phyloP scores from a whole-genome alignment of 2,797 vertebrate genomes.

The Triplophysa yarkandensis region DNA sequence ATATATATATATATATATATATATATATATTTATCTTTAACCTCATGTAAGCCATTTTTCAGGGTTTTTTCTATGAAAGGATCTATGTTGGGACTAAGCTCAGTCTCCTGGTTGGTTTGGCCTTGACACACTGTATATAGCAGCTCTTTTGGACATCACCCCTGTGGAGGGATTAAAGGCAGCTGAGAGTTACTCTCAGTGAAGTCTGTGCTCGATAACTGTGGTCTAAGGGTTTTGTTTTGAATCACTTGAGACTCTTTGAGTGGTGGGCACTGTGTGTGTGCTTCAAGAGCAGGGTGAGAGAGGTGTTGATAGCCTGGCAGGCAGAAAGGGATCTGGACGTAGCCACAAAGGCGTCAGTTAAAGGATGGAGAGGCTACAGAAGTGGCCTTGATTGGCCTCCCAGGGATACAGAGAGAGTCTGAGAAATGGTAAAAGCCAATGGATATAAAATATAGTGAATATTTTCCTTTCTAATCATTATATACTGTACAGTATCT shows the following conservation, averaged over 20 bases:
- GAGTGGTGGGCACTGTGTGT: constrained; percentile 31
- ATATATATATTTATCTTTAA: constrained; percentile 5
- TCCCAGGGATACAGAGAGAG: constrained; percentile 32
- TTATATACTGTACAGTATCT: background rate
- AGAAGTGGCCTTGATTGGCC: constrained; percentile 37
- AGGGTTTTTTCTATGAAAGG: constrained; percentile 2
- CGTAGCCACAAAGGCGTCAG: constrained; percentile 25
- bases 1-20: too few relatives aligned
- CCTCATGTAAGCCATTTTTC: constrained; percentile 8
- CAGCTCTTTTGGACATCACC: constrained; percentile 32
- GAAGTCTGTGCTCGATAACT: constrained; percentile 36
- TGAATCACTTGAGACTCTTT: constrained; percentile 46
- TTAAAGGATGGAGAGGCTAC: constrained; percentile 16
- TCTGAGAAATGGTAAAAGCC: constrained; percentile 16
- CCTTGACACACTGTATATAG: constrained; percentile 13
- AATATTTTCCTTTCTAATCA: background rate
- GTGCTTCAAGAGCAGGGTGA: constrained; percentile 21
- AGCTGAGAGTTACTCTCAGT: constrained; percentile 24
- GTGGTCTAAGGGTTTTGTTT: constrained; percentile 45
- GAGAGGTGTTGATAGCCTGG: constrained; percentile 43
- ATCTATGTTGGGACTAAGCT: constrained; percentile 10
- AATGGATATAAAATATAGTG: constrained; percentile 9
- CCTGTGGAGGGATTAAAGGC: constrained; percentile 33
- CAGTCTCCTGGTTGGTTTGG: constrained; percentile 26
- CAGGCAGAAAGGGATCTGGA: constrained; percentile 30